Evolutionary conservation across 1,140 invertebrate species (phyloP).

Genomic region (Drosophila lini): DNA sequence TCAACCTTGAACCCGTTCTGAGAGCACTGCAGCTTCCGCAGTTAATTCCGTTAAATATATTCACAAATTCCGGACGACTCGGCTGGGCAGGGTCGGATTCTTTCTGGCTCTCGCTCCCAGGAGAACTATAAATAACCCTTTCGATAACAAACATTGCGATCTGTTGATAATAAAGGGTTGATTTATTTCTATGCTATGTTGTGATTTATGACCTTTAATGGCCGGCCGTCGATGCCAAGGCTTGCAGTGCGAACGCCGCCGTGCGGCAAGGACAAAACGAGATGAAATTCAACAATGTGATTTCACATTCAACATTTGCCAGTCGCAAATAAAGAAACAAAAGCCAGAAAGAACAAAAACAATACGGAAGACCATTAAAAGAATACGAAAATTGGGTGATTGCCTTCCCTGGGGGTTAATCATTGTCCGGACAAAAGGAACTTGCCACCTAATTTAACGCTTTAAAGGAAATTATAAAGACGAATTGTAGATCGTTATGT

Average conservation of each 20-base stretch:
- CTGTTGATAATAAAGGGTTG: constrained; percentile 83
- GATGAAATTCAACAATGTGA: constrained; percentile 45
- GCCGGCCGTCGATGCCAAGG: constrained; percentile 54
- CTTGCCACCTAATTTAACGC: constrained; percentile 1
- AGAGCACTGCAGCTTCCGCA: constrained; percentile 24
- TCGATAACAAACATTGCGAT: constrained; percentile 83
- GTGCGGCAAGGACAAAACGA: constrained; percentile 12
- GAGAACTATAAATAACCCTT: constrained; percentile 81
- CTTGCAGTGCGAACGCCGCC: constrained; percentile 25
- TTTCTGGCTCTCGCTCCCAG: constrained; percentile 45
- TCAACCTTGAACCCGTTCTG: constrained; percentile 65
- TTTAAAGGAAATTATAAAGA: constrained; percentile 7
- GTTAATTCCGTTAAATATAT: constrained; percentile 68
- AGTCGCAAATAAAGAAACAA: constrained; percentile 20
- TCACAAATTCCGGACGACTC: constrained; percentile 47
- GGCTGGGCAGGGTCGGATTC: background rate
- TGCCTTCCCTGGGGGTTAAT: constrained; percentile 15
- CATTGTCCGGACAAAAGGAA: constrained; percentile 3
- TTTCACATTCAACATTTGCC: constrained; percentile 53
- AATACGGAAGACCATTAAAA: constrained; percentile 2
- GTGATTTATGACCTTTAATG: constrained; percentile 82
- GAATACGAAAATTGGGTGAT: constrained; percentile 15
- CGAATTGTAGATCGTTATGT: background rate
- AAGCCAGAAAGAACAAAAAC: constrained; percentile 2
- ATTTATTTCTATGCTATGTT: constrained; percentile 83